Evolutionary conservation across 2,113 vertebrate genomes (phyloP).

Genomic region (Rynchops niger): DNA sequence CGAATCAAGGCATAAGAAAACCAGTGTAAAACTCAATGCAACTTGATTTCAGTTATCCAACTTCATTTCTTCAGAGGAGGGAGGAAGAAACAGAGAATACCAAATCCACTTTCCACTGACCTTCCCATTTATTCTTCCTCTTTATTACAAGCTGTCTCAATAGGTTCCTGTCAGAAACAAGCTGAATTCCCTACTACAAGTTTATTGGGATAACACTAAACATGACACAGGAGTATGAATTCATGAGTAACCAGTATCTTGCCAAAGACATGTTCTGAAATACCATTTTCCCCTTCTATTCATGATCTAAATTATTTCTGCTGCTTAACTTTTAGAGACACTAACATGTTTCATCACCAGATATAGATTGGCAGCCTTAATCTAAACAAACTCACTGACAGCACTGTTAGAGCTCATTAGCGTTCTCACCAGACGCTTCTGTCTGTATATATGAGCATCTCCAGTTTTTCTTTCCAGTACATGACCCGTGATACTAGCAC

Average conservation of each 20-base stretch:
- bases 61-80: neutral
- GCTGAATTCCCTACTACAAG: neutral
- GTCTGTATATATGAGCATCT: neutral
- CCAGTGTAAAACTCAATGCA: neutral
- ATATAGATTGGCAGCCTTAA: neutral
- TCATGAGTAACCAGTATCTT: neutral
- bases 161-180: neutral
- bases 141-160: neutral
- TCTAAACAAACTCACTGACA: constrained; percentile 29
- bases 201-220: neutral
- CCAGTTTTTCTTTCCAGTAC: neutral
- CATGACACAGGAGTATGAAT: fast-evolving
- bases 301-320: neutral
- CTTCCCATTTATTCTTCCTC: neutral
- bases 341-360: neutral
- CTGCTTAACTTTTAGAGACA: neutral
- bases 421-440: constrained; percentile 46
- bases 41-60: neutral
- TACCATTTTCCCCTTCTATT: neutral
- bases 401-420: neutral
- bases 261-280: neutral
- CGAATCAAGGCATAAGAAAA: neutral
- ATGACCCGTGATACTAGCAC: neutral
- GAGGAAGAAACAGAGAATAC: neutral
- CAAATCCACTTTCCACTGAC: neutral